These are phyloP conservation scores for Nomada flava DNA, from an alignment of 2,888 invertebrate species.

Conservation along the genomic window DNA sequence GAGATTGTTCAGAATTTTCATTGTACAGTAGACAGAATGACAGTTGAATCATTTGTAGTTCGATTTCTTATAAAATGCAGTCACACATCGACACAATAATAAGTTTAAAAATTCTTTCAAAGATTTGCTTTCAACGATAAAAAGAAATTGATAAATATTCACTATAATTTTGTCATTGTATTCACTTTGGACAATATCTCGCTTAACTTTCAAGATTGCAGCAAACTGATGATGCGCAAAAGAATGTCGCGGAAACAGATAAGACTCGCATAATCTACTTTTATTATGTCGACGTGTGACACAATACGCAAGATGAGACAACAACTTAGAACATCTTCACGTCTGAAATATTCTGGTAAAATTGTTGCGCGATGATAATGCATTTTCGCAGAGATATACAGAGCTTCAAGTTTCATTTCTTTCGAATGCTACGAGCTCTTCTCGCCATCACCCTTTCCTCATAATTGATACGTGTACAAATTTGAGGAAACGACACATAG, in stretches of 20 bases:
- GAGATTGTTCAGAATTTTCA: background rate
- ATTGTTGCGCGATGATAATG: conserved; percentile 5
- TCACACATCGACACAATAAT: background rate
- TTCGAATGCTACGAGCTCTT: background rate
- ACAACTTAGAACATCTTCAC: conserved; percentile 26
- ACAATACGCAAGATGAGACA: conserved; percentile 11
- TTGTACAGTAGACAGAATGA: background rate
- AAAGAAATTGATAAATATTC: background rate
- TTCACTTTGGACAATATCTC: background rate
- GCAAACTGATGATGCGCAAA: conserved; percentile 7
- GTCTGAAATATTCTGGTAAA: background rate
- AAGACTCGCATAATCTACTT: conserved; percentile 26
- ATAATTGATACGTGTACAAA: conserved; percentile 36
- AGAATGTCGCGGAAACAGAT: conserved; percentile 8
- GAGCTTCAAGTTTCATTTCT: conserved; percentile 9
- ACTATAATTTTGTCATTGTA: conserved; percentile 7
- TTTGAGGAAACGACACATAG: conserved; percentile 24
- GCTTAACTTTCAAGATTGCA: background rate
- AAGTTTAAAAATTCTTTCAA: background rate
- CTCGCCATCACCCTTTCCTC: background rate
- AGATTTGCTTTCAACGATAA: background rate
- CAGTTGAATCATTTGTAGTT: background rate
- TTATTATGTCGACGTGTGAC: conserved; percentile 27
- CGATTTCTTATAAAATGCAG: background rate
- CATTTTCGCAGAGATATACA: background rate